These are phyloP conservation scores for Caenorhabditis sp. DNA, from an alignment of 2,888 invertebrate species.

Conservation along the genomic window DNA sequence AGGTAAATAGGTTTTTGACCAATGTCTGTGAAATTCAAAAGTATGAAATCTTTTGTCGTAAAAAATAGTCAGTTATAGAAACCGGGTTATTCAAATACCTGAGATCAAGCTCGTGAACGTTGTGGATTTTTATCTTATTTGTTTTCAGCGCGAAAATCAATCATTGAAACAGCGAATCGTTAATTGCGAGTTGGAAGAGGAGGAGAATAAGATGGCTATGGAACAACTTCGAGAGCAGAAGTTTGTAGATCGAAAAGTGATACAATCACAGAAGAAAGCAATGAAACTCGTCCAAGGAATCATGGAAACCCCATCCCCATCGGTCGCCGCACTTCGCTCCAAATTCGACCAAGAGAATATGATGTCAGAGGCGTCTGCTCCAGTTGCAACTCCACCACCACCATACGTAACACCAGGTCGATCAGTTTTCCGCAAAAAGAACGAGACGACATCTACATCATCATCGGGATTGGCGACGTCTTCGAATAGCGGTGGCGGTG, in stretches of 20 bases:
- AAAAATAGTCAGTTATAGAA: too few relatives aligned
- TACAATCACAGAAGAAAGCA: conserved; percentile 31
- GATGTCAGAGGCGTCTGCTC: conserved; percentile 16
- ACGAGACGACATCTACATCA: conserved; percentile 9
- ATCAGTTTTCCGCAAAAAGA: not conserved
- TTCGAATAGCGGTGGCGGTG: conserved; percentile 7
- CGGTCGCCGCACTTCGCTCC: conserved; percentile 42
- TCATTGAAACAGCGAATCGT: conserved; percentile 48
- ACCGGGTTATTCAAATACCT: too few relatives aligned
- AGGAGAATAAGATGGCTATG: conserved; percentile 38
- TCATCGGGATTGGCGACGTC: not conserved
- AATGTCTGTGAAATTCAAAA: too few relatives aligned
- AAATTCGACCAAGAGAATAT: conserved; percentile 38
- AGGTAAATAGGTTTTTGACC: too few relatives aligned
- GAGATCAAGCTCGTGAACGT: too few relatives aligned
- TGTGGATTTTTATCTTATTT: too few relatives aligned
- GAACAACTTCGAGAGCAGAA: conserved; percentile 34
- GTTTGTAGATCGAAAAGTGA: conserved; percentile 25
- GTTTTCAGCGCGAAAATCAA: conserved; percentile 40
- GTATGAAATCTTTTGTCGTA: too few relatives aligned
- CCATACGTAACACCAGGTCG: conserved; percentile 39
- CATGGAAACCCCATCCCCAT: conserved; percentile 34
- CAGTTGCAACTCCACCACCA: conserved; percentile 34
- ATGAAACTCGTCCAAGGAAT: conserved; percentile 34
- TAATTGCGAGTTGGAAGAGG: conserved; percentile 53